phyloP scores from a whole-genome alignment of 2,113 vertebrate genomes.

The Brachyhypopomus occidentalis region DNA sequence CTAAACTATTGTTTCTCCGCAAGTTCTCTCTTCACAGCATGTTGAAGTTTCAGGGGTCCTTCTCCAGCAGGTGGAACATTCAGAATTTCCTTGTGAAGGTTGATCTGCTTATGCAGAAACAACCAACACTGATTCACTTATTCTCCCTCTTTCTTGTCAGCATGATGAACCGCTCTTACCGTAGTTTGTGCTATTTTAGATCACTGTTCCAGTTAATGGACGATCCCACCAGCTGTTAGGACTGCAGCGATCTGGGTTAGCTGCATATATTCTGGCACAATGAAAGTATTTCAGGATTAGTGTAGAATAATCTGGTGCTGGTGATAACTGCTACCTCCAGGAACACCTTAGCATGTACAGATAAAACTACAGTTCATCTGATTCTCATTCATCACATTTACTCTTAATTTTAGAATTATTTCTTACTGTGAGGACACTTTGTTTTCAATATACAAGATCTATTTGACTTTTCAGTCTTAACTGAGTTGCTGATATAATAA shows the following conservation, averaged over 20 bases:
- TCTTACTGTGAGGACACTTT: too few species aligned
- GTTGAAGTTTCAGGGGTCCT: not conserved
- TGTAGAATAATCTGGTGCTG: not conserved
- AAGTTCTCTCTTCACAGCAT: not conserved
- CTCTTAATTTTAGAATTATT: too few species aligned
- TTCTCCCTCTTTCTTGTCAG: not conserved
- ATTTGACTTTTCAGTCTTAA: not conserved
- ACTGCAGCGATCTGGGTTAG: not conserved
- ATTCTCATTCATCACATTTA: too few species aligned
- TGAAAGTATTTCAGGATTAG: not conserved
- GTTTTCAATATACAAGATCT: not conserved
- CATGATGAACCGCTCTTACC: slow-evolving; percentile 1
- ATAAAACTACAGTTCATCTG: too few species aligned
- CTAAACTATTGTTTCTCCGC: slow-evolving; percentile 17
- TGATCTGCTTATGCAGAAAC: slow-evolving; percentile 3
- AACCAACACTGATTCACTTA: slow-evolving; percentile 10
- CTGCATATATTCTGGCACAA: not conserved
- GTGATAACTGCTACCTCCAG: too few species aligned
- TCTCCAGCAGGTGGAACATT: not conserved
- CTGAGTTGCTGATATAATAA: too few species aligned
- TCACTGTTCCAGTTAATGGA: not conserved
- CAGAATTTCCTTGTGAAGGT: slow-evolving; percentile 24
- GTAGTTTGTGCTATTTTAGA: not conserved
- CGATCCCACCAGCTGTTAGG: not conserved
- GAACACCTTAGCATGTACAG: too few species aligned